phyloP scores from a whole-genome alignment of 2,113 vertebrate genomes.

The Rhegmatorhina hoffmannsi region DNA sequence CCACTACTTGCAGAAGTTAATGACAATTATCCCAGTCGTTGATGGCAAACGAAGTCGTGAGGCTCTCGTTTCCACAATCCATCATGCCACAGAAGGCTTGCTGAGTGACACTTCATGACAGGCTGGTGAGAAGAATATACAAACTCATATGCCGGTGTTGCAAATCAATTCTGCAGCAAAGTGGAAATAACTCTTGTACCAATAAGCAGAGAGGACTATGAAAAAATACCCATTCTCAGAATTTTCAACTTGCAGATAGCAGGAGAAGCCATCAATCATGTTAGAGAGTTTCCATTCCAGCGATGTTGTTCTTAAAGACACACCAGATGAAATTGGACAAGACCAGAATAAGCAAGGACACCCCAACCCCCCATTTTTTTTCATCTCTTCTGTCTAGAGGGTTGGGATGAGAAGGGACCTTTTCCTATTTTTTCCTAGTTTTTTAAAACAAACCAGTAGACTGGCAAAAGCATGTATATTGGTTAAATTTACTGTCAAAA shows the following conservation, averaged over 20 bases:
- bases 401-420: neutral
- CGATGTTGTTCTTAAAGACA: slow-evolving; percentile 77
- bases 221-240: slow-evolving; percentile 74
- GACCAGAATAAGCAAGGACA: slow-evolving; percentile 87
- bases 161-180: slow-evolving; percentile 89
- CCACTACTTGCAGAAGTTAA: slow-evolving; percentile 61
- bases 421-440: neutral
- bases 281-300: slow-evolving; percentile 80
- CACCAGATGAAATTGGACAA: slow-evolving; percentile 84
- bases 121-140: slow-evolving; percentile 89
- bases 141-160: slow-evolving; percentile 83
- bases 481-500: slow-evolving; percentile 83
- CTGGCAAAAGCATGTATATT: slow-evolving; percentile 65
- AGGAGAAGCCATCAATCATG: slow-evolving; percentile 91
- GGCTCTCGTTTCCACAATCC: slow-evolving; percentile 64
- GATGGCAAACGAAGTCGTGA: slow-evolving; percentile 50
- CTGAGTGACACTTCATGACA: slow-evolving; percentile 69
- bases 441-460: slow-evolving; percentile 73
- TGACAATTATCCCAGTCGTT: slow-evolving; percentile 68
- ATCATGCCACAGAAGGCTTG: slow-evolving; percentile 59
- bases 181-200: slow-evolving; percentile 81
- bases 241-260: slow-evolving; percentile 89
- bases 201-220: slow-evolving; percentile 74
- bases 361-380: neutral
- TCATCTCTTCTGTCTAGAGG: neutral